phyloP scores from a whole-genome alignment of 2,888 invertebrate genomes.

The Philonicus albiceps region DNA sequence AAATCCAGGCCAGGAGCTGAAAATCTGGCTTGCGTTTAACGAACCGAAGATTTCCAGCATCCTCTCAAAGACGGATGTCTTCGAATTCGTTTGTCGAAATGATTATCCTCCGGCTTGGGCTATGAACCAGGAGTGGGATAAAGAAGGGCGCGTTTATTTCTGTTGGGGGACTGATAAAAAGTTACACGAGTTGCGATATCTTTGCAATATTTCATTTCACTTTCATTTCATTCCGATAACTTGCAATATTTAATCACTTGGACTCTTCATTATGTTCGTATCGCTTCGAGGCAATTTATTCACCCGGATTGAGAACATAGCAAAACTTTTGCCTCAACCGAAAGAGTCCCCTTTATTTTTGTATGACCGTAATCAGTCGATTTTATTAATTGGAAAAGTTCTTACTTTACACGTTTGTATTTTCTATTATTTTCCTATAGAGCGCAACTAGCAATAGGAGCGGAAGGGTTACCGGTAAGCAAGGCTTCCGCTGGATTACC shows the following conservation, averaged over 20 bases:
- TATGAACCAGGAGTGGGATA: not conserved
- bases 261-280: not conserved
- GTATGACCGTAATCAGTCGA: slow-evolving; percentile 14
- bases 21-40: not conserved
- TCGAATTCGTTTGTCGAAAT: not conserved
- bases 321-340: slow-evolving; percentile 24
- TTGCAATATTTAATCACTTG: not conserved
- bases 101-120: not conserved
- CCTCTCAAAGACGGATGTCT: not conserved
- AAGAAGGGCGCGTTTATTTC: not conserved
- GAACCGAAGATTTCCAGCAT: not conserved
- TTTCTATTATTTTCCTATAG: not conserved
- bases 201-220: slow-evolving; percentile 21
- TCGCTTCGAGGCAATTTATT: slow-evolving; percentile 16
- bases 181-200: not conserved
- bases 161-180: not conserved
- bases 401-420: not conserved
- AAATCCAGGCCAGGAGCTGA: not conserved
- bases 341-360: slow-evolving; percentile 16
- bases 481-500: not conserved
- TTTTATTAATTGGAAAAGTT: slow-evolving; percentile 34
- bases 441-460: not conserved
- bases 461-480: not conserved
- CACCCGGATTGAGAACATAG: not conserved
- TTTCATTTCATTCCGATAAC: not conserved